Evolutionary conservation across 2,113 vertebrate genomes (phyloP).

Genomic region (Anseranas semipalmata): DNA sequence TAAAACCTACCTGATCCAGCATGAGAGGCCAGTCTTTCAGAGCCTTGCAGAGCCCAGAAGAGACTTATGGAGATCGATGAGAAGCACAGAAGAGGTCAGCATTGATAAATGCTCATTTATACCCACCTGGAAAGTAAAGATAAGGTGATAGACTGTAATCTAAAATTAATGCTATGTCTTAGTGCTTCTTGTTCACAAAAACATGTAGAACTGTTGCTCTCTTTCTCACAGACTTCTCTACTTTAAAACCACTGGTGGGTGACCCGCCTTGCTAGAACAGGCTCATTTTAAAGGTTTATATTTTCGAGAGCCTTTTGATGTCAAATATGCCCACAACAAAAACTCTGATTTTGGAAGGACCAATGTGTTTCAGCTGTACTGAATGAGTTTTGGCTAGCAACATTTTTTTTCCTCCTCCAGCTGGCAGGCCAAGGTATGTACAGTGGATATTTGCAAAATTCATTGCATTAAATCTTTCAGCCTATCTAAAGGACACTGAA

Average conservation of each 20-base stretch:
- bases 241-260: not conserved
- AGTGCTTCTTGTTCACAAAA: not conserved
- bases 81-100: not conserved
- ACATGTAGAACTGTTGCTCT: not conserved
- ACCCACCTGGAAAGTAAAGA: not conserved
- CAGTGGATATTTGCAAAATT: not conserved
- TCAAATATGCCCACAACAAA: not conserved
- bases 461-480: not conserved
- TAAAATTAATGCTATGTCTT: not conserved
- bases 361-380: not conserved
- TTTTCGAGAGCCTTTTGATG: not conserved
- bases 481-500: not conserved
- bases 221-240: not conserved
- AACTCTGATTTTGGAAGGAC: not conserved
- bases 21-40: not conserved
- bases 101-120: not conserved
- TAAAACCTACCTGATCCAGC: fast-evolving
- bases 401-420: not conserved
- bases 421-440: not conserved
- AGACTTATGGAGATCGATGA: not conserved
- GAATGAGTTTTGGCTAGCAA: not conserved
- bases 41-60: not conserved
- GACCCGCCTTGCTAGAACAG: not conserved
- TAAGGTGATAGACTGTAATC: not conserved
- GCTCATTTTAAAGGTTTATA: not conserved